phyloP scores from a whole-genome alignment of 2,113 vertebrate genomes.

The Hippocampus guttulatus region DNA sequence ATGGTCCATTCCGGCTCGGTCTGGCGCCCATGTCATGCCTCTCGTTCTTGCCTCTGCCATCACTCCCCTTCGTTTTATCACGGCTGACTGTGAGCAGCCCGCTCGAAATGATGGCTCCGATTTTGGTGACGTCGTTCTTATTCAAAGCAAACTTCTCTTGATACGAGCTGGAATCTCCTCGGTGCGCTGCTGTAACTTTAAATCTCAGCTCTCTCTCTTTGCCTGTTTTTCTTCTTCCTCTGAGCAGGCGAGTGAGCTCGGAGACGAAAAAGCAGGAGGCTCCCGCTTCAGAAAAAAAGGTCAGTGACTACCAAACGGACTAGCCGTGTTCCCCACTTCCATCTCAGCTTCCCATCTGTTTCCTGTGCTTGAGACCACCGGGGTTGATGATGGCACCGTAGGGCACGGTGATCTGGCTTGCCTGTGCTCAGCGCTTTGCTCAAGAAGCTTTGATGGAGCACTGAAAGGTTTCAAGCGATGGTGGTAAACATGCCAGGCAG shows the following conservation, averaged over 20 bases:
- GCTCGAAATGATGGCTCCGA: background rate
- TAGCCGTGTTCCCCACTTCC: slow-evolving; percentile 45
- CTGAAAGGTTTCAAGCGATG: slow-evolving; percentile 17
- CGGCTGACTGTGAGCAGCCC: slow-evolving; percentile 11
- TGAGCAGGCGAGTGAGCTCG: slow-evolving; percentile 49
- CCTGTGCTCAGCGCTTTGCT: slow-evolving; percentile 18
- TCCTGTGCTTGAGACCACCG: slow-evolving; percentile 53
- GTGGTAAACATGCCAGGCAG: slow-evolving; percentile 18
- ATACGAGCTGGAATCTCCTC: slow-evolving; percentile 18
- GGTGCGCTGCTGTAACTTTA: slow-evolving; percentile 43
- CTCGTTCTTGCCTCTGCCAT: slow-evolving; percentile 25
- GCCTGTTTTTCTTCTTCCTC: slow-evolving; percentile 35
- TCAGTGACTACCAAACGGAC: slow-evolving; percentile 48
- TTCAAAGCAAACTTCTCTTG: slow-evolving; percentile 2
- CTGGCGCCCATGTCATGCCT: slow-evolving; percentile 45
- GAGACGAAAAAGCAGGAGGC: slow-evolving; percentile 31
- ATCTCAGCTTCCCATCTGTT: slow-evolving; percentile 50
- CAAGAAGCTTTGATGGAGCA: slow-evolving; percentile 4
- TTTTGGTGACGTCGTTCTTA: background rate
- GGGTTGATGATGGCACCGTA: slow-evolving; percentile 31
- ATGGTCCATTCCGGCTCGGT: slow-evolving; percentile 57
- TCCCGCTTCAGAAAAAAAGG: slow-evolving; percentile 48
- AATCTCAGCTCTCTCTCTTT: slow-evolving; percentile 53
- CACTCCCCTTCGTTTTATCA: slow-evolving; percentile 19
- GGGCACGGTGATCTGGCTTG: slow-evolving; percentile 40